Percentiles rank a stretch among this genome's conserved stretches.
Conservation (phyloP, 2,113 vertebrate species). For the Dicaeum eximium region DNA sequence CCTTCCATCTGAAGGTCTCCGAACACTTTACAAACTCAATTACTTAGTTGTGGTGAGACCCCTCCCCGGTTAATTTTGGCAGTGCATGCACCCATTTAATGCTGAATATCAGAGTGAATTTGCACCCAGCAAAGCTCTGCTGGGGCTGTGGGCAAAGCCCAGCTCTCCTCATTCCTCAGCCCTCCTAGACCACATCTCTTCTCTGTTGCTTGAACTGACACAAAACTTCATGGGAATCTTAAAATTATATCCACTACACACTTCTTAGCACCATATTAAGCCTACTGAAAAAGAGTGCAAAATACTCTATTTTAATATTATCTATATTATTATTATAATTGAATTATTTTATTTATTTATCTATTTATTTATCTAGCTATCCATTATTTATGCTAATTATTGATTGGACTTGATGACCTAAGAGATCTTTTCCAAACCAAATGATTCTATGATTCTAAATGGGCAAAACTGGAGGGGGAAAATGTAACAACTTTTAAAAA, state of each 20-base stretch:
- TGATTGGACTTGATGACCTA: not conserved
- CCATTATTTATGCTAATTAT: not conserved
- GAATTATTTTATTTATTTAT: no score
- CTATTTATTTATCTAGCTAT: not conserved
- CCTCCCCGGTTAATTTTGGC: not conserved
- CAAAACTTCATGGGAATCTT: not conserved
- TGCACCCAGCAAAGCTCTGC: not conserved
- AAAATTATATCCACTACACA: rapidly evolving
- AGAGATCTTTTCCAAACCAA: not conserved
- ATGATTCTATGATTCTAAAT: not conserved
- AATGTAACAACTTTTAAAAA: not conserved
- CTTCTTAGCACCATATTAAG: not conserved
- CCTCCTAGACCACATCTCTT: not conserved
- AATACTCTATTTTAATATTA: not conserved
- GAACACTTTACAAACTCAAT: not conserved
- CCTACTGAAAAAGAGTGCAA: not conserved
- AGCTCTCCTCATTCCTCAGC: not conserved
- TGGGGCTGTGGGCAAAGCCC: not conserved
- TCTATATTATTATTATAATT: not conserved
- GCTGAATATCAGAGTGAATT: not conserved
- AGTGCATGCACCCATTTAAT: not conserved
- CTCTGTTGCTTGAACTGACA: not conserved
- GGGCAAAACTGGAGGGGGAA: not conserved
- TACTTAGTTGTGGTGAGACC: not conserved
- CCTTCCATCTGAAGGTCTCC: not conserved